Evolutionary conservation across 2,797 vertebrate species (phyloP).

Genomic region (Anisognathus igniventris): DNA sequence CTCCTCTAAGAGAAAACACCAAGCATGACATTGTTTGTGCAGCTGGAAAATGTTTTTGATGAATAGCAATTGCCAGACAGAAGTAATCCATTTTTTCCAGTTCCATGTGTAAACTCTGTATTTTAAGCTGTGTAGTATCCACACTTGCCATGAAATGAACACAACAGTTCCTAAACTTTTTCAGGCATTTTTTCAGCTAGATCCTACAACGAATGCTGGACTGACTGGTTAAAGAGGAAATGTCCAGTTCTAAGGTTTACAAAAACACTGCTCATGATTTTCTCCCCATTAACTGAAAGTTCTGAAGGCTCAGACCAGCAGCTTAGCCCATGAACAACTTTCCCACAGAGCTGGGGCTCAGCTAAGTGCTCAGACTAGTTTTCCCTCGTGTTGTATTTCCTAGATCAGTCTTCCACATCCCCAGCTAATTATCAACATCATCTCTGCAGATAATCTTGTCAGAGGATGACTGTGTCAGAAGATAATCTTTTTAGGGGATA

Average conservation of each 20-base stretch:
- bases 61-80: background rate
- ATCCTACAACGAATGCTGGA: background rate
- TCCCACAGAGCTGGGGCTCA: background rate
- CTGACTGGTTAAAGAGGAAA: background rate
- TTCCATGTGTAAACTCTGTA: background rate
- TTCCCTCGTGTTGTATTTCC: background rate
- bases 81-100: background rate
- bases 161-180: background rate
- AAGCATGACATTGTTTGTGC: background rate
- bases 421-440: conserved; percentile 37
- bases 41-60: background rate
- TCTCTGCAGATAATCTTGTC: conserved; percentile 39
- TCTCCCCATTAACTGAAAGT: background rate
- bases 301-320: background rate
- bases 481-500: conserved; percentile 55
- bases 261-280: background rate
- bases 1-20: background rate
- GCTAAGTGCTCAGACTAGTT: background rate
- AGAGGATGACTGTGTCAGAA: background rate
- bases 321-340: background rate
- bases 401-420: background rate
- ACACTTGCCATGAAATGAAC: background rate
- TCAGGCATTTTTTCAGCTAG: background rate
- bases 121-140: background rate
- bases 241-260: background rate